These are phyloP conservation scores for Phrynosoma platyrhinos DNA, from an alignment of 2,113 vertebrate species.

Conservation along the genomic window DNA sequence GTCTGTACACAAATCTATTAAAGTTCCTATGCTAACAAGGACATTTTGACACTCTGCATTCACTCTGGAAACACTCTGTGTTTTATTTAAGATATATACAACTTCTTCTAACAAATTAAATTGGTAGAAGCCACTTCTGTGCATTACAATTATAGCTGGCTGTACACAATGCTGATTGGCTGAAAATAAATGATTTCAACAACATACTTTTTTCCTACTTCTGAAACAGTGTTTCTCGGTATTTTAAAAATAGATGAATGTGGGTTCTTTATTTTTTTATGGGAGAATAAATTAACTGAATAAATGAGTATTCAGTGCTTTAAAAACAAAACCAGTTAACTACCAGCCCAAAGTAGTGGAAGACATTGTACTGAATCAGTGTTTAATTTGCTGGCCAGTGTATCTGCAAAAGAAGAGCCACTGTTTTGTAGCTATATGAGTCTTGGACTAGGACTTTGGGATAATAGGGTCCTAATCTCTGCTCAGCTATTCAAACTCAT, in stretches of 20 bases:
- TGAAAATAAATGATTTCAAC: background rate
- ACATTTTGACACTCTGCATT: background rate
- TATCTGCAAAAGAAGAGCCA: background rate
- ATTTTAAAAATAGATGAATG: background rate
- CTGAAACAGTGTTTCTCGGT: background rate
- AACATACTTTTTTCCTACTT: background rate
- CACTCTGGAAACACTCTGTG: background rate
- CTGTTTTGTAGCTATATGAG: no score
- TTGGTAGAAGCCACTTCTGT: background rate
- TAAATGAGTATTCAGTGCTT: background rate
- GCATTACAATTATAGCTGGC: background rate
- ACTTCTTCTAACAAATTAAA: background rate
- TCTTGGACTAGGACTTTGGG: no score
- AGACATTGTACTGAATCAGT: background rate
- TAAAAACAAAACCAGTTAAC: background rate
- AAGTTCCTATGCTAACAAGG: background rate
- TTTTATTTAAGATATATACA: background rate
- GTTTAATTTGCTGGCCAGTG: background rate
- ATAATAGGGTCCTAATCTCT: no score
- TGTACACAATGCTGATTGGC: background rate
- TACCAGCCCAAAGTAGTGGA: background rate
- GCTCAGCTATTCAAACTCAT: no score
- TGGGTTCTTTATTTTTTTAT: background rate
- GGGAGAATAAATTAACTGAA: background rate
- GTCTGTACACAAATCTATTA: background rate